A percentile compares a stretch with the other conserved stretches of the same genome.
These are phyloP conservation scores for Pollenia labialis DNA, from an alignment of 2,888 invertebrate species.

Conservation along the genomic window DNA sequence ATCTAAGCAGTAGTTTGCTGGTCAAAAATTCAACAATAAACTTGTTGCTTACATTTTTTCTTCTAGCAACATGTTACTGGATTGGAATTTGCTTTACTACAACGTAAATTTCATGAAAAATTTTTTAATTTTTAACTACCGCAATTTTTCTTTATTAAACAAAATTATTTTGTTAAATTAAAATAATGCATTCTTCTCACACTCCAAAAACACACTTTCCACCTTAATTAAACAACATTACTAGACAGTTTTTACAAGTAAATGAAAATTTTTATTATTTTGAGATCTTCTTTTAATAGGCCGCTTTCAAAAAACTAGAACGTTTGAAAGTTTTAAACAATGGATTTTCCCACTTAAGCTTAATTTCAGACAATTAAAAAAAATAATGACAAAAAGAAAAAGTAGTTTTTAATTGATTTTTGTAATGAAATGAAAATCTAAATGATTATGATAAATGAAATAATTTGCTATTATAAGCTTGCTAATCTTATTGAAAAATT, in stretches of 20 bases:
- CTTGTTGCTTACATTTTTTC: no score
- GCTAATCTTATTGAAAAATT: no score
- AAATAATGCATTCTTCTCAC: no score
- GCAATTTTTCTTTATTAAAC: no score
- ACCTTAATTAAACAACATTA: neutral
- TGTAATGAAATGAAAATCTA: neutral
- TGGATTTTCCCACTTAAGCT: constrained; percentile 12
- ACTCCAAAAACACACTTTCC: neutral
- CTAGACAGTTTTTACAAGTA: neutral
- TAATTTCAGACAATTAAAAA: constrained; percentile 18
- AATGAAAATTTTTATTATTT: neutral
- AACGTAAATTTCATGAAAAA: no score
- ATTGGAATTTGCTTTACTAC: neutral
- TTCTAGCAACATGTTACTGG: neutral
- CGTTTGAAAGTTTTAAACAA: constrained; percentile 11
- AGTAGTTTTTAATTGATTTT: neutral
- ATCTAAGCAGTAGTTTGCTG: no score
- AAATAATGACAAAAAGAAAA: constrained; percentile 19
- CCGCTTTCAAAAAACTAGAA: neutral
- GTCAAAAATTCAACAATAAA: no score
- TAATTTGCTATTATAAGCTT: no score
- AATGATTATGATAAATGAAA: neutral
- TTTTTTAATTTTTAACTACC: no score
- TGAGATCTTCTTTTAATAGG: neutral
- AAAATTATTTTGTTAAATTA: no score